phyloP scores from a whole-genome alignment of 2,888 invertebrate species.

The Pristionchus entomophagus region DNA sequence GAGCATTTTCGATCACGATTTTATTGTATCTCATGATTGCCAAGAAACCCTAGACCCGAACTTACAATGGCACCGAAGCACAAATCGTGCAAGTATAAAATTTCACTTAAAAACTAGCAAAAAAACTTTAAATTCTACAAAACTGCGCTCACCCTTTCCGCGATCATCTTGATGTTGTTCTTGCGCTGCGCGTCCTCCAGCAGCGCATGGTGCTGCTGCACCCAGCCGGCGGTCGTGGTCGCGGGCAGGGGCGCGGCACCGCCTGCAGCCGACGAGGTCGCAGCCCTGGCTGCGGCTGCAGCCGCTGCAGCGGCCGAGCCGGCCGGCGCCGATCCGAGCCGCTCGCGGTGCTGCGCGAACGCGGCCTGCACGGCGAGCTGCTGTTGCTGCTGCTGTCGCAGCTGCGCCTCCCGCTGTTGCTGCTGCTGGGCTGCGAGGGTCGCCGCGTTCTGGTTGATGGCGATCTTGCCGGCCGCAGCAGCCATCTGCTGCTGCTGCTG shows the following conservation, averaged over 20 bases:
- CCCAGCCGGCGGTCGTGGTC: not conserved
- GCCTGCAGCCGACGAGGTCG: not conserved
- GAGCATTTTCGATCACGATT: not conserved
- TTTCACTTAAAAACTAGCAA: too few relatives aligned
- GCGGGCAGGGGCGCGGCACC: not conserved
- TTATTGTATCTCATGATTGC: too few relatives aligned
- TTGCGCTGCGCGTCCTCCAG: not conserved
- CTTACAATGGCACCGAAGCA: too few relatives aligned
- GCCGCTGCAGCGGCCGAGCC: not conserved
- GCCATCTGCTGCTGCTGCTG: not conserved
- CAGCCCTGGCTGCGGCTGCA: not conserved
- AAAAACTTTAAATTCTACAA: too few relatives aligned
- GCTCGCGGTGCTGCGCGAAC: not conserved
- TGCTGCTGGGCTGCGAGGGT: not conserved
- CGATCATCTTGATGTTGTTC: conserved; percentile 18
- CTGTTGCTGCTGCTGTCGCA: conserved; percentile 12
- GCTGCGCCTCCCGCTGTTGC: not conserved
- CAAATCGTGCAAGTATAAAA: too few relatives aligned
- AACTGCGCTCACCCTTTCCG: conserved; percentile 2
- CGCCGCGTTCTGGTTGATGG: not conserved
- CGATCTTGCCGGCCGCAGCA: not conserved
- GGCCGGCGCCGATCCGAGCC: not conserved
- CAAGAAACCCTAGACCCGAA: too few relatives aligned
- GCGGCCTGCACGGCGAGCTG: not conserved
- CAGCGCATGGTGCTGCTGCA: conserved; percentile 5